phyloP scores from a whole-genome alignment of 2,797 vertebrate genomes.

The Clamator glandarius region DNA sequence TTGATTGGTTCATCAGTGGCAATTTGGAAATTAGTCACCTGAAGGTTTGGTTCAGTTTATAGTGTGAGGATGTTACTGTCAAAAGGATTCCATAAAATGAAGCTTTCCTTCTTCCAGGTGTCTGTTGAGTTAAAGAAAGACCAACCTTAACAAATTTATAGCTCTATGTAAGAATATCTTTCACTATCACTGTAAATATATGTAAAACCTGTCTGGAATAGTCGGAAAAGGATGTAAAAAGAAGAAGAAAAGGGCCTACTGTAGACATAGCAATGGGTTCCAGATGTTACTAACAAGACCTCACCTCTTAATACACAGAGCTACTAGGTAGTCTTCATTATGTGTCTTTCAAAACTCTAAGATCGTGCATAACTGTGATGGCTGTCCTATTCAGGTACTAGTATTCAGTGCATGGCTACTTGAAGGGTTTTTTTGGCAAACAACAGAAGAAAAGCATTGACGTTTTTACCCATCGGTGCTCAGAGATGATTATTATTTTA shows the following conservation, averaged over 20 bases:
- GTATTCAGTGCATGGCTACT: not conserved
- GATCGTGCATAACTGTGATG: not conserved
- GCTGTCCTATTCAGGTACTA: not conserved
- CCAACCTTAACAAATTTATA: not conserved
- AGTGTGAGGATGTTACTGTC: not conserved
- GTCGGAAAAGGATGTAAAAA: not conserved
- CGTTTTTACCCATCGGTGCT: not conserved
- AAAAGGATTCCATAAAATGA: not conserved
- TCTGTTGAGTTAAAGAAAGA: not conserved
- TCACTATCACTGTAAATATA: not conserved
- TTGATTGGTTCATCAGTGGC: not conserved
- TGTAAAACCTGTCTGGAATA: not conserved
- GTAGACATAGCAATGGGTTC: not conserved
- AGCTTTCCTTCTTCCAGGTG: not conserved
- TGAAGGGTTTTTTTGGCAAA: not conserved
- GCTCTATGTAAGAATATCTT: not conserved
- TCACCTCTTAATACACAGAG: not conserved
- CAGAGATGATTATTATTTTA: not conserved
- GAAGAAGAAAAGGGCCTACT: not conserved
- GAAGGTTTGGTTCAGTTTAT: not conserved
- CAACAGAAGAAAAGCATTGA: not conserved
- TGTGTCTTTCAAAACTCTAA: not conserved
- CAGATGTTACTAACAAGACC: not conserved
- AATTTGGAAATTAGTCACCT: not conserved
- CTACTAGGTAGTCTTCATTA: not conserved